Evolutionary conservation across 1,140 invertebrate genomes (phyloP), one percentile per base, ranked within the genome.

Genomic region (Catajapyx aquilonaris): DNA sequence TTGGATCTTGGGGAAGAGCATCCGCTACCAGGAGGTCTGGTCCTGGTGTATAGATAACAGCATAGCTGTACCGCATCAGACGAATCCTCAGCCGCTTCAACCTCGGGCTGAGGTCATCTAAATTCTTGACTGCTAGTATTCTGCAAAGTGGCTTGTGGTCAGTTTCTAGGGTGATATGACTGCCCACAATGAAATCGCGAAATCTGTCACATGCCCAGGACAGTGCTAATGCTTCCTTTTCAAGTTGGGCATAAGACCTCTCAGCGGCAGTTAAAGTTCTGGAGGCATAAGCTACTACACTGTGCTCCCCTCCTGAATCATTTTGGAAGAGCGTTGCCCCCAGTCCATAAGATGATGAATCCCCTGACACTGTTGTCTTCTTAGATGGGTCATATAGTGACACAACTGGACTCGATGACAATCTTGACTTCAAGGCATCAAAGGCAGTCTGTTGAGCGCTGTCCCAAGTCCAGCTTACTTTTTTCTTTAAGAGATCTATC

Each of bases 381-480:
- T 44, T 30, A 11, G 25, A n/a, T n/a, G 19, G 18, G 43, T 51
- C 46, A 46, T 38, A 55, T 10, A 46, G 34, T 11, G 39, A 42
- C 10, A 56, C 31, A 16, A 51, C 46, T 2, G 50, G 49, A 7
- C 38, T 32, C 5, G 13, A 41, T 15, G 39, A 41, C 4, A 55
- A 11, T 5, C 41, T 4, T 35, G 37, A 5, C 36, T 56, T 57
- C 1, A 57, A 18, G 15, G 41, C 37, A 2, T 46, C 32, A 35
- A 57, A 46, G n/a, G 43, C 44, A 30, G 31, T 17, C 5, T 51
- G 38, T 25, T 52, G 43, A 2, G 3, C 10, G 13, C 40, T 15
- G 5, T 33, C 38, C 54, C 53, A 58, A 4, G 33, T 9, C 31
- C 43, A 59, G 45, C 17, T 34, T 30, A 1, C 46, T 44, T 21